Conservation (phyloP, 2,888 invertebrate species). For the Tipula lateralis region DNA sequence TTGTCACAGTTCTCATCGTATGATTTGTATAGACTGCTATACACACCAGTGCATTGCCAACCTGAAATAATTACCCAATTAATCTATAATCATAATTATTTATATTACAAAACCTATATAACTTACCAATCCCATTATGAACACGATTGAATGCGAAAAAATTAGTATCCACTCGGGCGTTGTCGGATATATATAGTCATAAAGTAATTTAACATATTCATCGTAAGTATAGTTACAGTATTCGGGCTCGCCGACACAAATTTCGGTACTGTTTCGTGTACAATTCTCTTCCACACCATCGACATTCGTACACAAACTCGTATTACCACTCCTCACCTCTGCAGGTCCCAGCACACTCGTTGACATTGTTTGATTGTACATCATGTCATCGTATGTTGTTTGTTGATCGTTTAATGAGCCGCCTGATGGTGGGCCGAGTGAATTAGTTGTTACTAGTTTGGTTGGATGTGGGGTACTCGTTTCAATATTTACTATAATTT, state of each 20-base stretch:
- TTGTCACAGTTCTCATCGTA: slow-evolving; percentile 88
- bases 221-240: slow-evolving; percentile 53
- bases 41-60: slow-evolving; percentile 85
- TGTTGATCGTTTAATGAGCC: not conserved
- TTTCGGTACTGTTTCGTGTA: slow-evolving; percentile 34
- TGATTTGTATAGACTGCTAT: slow-evolving; percentile 83
- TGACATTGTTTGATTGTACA: not conserved
- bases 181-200: slow-evolving; percentile 64
- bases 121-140: slow-evolving; percentile 64
- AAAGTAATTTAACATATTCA: slow-evolving; percentile 58
- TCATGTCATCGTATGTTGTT: not conserved
- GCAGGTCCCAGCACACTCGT: not conserved
- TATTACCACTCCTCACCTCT: not conserved
- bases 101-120: not conserved
- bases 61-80: slow-evolving; percentile 41
- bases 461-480: not conserved
- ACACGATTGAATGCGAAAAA: slow-evolving; percentile 69
- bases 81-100: no score
- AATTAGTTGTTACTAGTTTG: not conserved
- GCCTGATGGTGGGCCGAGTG: not conserved
- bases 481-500: not conserved
- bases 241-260: slow-evolving; percentile 51
- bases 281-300: slow-evolving; percentile 30
- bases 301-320: not conserved
- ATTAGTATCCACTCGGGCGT: slow-evolving; percentile 75